Base-by-base conservation (phyloP, 64 coral and sea anemone genomes). In the Anthopleura sola region DNA sequence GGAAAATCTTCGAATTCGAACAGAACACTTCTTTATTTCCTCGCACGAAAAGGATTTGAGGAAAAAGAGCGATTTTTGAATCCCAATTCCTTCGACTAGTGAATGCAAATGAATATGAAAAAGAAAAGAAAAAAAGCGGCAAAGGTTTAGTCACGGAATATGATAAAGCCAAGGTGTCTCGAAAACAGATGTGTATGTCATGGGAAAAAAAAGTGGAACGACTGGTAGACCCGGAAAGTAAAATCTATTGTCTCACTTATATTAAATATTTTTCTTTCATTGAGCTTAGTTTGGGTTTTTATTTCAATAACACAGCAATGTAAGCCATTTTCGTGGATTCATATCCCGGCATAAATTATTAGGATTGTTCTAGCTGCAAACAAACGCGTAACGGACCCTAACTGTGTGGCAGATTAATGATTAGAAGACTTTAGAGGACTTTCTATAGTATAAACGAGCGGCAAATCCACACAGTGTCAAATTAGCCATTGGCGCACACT, bases 371-470 rank as follows among this genome's bases (percentile, higher is more conserved):
- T 66, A 71, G 28, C n/a, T 71, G 66, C 66, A 71, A 71, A 71
- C 66, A 71, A 71, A 71, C 24, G 24, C n/a, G 24, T 71, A 71
- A 71, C 66, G 66, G 66, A 71, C 26, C 66, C 66, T 71, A 71
- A 71, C 66, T 71, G 66, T 34, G 66, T 71, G 9, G 66, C 29
- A 71, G 29, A 71, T 71, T 71, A 71, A 71, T 71, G 28, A 71
- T 71, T 71, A 34, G 66, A 71, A 71, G 66, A 71, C 66, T 71
- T 71, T 71, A 71, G 14, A 71, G 11, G 66, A 71, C 66, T 71
- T 71, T 71, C 66, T 71, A 34, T 71, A 71, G 29, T 34, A 34
- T 71, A 71, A 71, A 71, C 29, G 66, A 71, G 66, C 66, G 66
- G 66, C 66, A 71, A 71, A 71, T 71, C 66, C 28, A 71, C 66